Base-by-base conservation (phyloP, 2,797 vertebrate species). In the Holocentrus rufus region DNA sequence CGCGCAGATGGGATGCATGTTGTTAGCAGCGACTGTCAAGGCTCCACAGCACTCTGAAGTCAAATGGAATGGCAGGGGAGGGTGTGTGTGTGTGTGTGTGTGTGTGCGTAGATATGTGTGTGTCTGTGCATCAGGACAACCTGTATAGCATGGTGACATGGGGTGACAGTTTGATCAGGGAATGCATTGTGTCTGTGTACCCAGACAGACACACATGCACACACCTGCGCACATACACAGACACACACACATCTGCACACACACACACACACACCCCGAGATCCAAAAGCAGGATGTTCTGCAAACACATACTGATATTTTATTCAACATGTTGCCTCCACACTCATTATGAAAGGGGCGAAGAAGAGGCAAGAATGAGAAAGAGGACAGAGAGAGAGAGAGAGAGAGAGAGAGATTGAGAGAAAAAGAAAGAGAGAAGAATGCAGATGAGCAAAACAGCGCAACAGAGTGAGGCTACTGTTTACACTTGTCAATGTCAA, bases 231-330 rank as follows among this genome's bases (percentile, higher is more conserved):
- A 25, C 65, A 58, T 47, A 39, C 42, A 64, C 69, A 31, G n/a
- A 11, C 36, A 11, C 36, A 39, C 8, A 39, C 36, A 39, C 7
- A 39, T 10, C 9, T 10, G 11, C 36, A 46, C 5, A 25, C 65
- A 58, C 53, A 39, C 42, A 64, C 69, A 31, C 34, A 74, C 54
- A 63, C 54, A 36, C 10, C 25, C 30, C 14, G 5, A 56, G 63
- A 58, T 39, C 52, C 11, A 14, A 47, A 76, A 27, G 42, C 58
- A 67, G 46, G 60, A 53, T 69, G 49, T 56, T 68, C 27, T 55
- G 7, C 67, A 53, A 79, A 47, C 64, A 69, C 63, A 46, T 22
- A 53, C 53, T 72, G 55, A 79, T 82, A 82, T 83, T 79, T 86
- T 79, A 85, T 87, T 80, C 70, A 82, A 64, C 42, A 31, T 44